Evolutionary conservation across 1,140 invertebrate species (phyloP).

Genomic region (Meteorus sp.): DNA sequence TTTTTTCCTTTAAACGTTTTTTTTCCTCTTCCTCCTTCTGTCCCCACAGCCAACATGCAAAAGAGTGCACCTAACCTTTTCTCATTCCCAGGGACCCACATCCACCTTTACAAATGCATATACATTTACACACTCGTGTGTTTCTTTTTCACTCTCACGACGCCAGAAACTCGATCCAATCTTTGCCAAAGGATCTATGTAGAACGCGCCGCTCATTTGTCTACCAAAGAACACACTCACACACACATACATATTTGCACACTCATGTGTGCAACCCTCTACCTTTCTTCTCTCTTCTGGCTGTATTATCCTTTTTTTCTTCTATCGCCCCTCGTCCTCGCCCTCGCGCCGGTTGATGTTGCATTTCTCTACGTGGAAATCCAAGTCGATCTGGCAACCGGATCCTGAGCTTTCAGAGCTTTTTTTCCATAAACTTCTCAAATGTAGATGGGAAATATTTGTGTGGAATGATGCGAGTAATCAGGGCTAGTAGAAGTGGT

Average conservation of each 20-base stretch:
- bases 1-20: slow-evolving; percentile 25
- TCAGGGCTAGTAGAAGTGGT: neutral
- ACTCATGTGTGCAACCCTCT: neutral
- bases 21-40: too few relatives aligned
- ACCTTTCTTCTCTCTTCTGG: too few relatives aligned
- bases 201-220: slow-evolving; percentile 56
- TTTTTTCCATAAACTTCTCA: neutral
- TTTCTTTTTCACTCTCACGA: slow-evolving; percentile 45
- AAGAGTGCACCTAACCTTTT: neutral
- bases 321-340: too few relatives aligned
- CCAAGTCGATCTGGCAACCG: slow-evolving; percentile 15
- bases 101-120: neutral
- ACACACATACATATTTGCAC: too few relatives aligned
- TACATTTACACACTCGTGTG: slow-evolving; percentile 16
- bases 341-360: neutral
- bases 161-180: slow-evolving; percentile 56
- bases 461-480: too few relatives aligned
- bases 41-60: too few relatives aligned
- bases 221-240: slow-evolving; percentile 34
- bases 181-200: slow-evolving; percentile 52
- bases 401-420: slow-evolving; percentile 1
- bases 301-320: too few relatives aligned
- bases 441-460: neutral
- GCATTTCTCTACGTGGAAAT: slow-evolving; percentile 13
- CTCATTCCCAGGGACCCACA: neutral